Evolutionary conservation across 2,888 invertebrate species (phyloP).

Genomic region (Adineta ricciae): DNA sequence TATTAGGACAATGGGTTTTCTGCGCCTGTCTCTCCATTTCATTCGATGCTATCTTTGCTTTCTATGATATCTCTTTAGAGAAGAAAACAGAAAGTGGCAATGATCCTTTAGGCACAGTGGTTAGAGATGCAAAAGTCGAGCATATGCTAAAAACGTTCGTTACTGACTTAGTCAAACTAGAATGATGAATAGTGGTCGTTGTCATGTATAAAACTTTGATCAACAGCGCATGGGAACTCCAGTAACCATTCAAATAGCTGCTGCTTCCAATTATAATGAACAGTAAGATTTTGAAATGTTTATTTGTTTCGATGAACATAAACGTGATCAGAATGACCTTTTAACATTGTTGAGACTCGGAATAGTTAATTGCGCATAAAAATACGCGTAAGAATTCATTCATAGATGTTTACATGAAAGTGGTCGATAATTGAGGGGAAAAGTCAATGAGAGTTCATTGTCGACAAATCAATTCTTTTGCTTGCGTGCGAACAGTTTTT

Average conservation of each 20-base stretch:
- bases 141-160: neutral
- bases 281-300: neutral
- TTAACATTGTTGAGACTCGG: neutral
- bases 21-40: neutral
- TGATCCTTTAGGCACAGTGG: neutral
- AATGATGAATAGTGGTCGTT: neutral
- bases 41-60: neutral
- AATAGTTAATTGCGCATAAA: neutral
- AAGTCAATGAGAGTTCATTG: neutral
- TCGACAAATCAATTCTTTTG: no score
- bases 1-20: neutral
- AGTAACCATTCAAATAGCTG: slow-evolving; percentile 4
- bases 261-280: neutral
- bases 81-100: neutral
- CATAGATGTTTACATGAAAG: neutral
- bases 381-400: neutral
- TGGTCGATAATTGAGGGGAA: neutral
- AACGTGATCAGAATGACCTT: no score
- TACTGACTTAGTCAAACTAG: neutral
- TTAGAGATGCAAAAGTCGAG: neutral
- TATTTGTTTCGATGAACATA: neutral
- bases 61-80: neutral
- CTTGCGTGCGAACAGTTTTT: no score
- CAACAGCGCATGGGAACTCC: neutral
- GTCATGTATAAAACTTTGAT: neutral